Percentiles rank a stretch among this genome's conserved stretches.
phyloP scores from a whole-genome alignment of 2,113 vertebrate species.

The Cavia aperea region DNA sequence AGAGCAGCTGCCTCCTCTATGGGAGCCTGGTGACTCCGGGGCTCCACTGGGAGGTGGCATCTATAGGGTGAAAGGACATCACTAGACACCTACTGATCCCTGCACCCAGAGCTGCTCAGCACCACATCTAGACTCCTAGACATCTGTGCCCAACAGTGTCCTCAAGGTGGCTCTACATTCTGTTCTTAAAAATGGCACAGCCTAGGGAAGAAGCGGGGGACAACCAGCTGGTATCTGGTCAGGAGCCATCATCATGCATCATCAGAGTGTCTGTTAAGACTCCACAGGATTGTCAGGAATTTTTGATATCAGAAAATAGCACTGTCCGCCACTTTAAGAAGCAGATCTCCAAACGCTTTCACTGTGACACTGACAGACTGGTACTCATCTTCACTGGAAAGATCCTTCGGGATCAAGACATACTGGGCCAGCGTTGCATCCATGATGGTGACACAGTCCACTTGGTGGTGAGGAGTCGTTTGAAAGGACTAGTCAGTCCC shows the following conservation, averaged over 20 bases:
- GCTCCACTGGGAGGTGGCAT: slow-evolving; percentile 43
- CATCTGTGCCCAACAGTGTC: slow-evolving; percentile 26
- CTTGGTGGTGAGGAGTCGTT: slow-evolving; percentile 50
- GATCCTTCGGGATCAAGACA: slow-evolving; percentile 66
- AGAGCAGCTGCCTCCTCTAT: slow-evolving; percentile 14
- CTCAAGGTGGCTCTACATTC: background rate
- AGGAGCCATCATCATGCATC: slow-evolving; percentile 25
- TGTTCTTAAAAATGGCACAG: slow-evolving; percentile 48
- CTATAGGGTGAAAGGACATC: slow-evolving; percentile 46
- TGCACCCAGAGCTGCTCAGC: slow-evolving; percentile 59
- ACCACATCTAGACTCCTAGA: slow-evolving; percentile 66
- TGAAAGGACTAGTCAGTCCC: background rate
- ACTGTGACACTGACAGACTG: slow-evolving; percentile 42
- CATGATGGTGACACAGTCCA: slow-evolving; percentile 57
- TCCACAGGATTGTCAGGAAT: slow-evolving; percentile 61
- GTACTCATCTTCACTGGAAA: slow-evolving; percentile 67
- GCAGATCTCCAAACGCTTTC: slow-evolving; percentile 59
- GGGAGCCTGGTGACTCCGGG: slow-evolving; percentile 37
- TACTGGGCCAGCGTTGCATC: slow-evolving; percentile 57
- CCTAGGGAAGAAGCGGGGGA: slow-evolving; percentile 65
- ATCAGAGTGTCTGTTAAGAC: slow-evolving; percentile 65
- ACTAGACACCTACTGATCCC: slow-evolving; percentile 55
- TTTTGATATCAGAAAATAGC: slow-evolving; percentile 64
- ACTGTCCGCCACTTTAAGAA: slow-evolving; percentile 62
- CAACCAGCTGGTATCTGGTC: slow-evolving; percentile 42